Evolutionary conservation across 2,113 vertebrate species (phyloP).

Genomic region (Macaca mulatta): DNA sequence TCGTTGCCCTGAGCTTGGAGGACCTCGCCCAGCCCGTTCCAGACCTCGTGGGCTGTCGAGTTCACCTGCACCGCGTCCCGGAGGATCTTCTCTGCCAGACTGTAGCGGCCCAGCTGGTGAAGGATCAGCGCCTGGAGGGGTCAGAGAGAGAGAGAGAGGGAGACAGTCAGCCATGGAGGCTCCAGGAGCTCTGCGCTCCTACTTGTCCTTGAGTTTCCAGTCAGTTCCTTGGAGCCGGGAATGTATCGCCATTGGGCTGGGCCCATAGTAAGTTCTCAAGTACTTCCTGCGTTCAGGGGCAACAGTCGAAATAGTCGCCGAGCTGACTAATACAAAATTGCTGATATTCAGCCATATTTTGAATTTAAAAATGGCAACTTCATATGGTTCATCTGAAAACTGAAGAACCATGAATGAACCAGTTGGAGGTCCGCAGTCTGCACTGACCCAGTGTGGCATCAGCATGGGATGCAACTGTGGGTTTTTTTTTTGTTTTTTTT

Average conservation of each 20-base stretch:
- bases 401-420: not conserved
- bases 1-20: conserved; percentile 97
- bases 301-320: not conserved
- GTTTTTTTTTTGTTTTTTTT: not conserved
- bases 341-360: accelerated
- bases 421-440: accelerated
- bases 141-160: not conserved
- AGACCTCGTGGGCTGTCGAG: conserved; percentile 97
- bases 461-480: not conserved
- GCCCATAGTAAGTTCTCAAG: accelerated
- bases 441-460: accelerated
- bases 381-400: not conserved
- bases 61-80: conserved; percentile 97
- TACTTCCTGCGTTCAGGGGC: not conserved
- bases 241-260: accelerated
- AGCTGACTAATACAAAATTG: accelerated
- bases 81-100: conserved; percentile 96
- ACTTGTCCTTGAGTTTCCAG: not conserved
- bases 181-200: not conserved
- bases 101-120: conserved; percentile 95
- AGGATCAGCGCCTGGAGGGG: conserved; percentile 93
- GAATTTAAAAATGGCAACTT: not conserved
- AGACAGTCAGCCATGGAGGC: not conserved
- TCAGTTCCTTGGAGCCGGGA: not conserved
- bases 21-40: conserved; percentile 98